Evolutionary conservation across 2,113 vertebrate genomes (phyloP).

Genomic region (Equus przewalskii): DNA sequence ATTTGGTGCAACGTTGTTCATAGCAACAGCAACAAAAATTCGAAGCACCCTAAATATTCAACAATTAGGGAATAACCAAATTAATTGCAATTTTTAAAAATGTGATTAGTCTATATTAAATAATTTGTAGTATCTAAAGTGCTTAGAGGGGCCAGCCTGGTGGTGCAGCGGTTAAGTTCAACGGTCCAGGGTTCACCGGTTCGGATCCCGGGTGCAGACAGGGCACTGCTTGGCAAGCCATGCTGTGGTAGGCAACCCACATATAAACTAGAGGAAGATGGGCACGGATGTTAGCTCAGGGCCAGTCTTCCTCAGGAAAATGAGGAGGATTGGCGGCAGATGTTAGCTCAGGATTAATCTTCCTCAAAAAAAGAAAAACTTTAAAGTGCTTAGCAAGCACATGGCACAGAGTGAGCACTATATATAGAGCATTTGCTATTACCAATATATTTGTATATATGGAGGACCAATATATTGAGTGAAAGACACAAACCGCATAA

Average conservation of each 20-base stretch:
- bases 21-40: neutral
- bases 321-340: no score
- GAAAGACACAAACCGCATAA: neutral
- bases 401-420: neutral
- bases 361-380: no score
- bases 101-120: neutral
- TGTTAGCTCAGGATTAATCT: no score
- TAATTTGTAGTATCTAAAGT: neutral
- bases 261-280: no score
- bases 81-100: neutral
- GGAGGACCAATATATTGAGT: neutral
- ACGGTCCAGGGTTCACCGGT: no score
- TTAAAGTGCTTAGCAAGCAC: neutral
- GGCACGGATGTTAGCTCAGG: no score
- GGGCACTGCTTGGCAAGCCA: no score
- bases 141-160: neutral
- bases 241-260: no score
- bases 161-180: no score
- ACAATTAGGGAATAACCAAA: neutral
- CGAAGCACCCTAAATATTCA: neutral
- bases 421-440: neutral
- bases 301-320: no score
- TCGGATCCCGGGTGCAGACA: no score
- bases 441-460: neutral
- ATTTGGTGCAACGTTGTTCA: neutral